Conservation (phyloP, 2,797 vertebrate genomes). For the Danio albolineatus region DNA sequence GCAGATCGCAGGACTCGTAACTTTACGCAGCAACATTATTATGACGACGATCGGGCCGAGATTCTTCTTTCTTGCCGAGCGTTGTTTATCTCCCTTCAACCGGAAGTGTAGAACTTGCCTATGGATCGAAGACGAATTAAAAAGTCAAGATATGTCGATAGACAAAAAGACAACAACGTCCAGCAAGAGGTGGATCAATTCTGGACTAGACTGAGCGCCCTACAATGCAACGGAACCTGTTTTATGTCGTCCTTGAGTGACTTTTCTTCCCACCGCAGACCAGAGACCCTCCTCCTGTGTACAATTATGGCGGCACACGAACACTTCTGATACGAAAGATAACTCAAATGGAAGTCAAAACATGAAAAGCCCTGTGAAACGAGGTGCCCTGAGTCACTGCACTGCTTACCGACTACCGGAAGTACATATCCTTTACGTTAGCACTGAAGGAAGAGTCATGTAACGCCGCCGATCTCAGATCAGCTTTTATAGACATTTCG, state of each 20-base stretch:
- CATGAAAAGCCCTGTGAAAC: not conserved
- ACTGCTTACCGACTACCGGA: not conserved
- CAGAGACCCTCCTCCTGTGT: not conserved
- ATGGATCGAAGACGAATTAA: too few relatives aligned
- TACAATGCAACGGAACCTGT: not conserved
- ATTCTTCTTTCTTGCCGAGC: not conserved
- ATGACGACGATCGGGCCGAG: not conserved
- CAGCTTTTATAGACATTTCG: not conserved
- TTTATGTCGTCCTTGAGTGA: constrained; percentile 27
- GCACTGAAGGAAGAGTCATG: not conserved
- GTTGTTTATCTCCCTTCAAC: not conserved
- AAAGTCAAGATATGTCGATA: not conserved
- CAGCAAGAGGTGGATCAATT: not conserved
- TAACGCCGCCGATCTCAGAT: constrained; percentile 7
- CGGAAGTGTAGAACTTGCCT: not conserved
- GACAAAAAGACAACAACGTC: not conserved
- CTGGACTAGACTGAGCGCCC: not conserved
- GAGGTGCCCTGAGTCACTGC: not conserved
- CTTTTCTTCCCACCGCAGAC: not conserved
- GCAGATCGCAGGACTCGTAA: constrained; percentile 56
- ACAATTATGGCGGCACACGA: not conserved
- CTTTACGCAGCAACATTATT: constrained; percentile 59
- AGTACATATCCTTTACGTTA: not conserved
- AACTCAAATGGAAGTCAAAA: not conserved
- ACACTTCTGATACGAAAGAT: not conserved